Conservation (phyloP, 2,797 vertebrate species). For the Lepilemur septentrionalis region DNA sequence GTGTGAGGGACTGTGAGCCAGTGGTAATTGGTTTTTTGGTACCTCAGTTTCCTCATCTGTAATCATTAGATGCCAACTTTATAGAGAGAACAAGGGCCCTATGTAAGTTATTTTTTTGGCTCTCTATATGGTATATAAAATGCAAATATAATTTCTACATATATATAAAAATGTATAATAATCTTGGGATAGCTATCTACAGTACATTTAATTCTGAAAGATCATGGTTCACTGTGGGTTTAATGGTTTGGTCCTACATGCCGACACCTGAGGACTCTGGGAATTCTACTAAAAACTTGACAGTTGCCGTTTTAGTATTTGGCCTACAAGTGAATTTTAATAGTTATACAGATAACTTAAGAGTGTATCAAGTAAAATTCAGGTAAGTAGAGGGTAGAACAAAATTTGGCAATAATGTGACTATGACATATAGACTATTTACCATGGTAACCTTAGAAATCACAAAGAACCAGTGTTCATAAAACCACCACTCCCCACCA, state of each 20-base stretch:
- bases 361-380: background rate
- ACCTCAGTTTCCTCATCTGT: background rate
- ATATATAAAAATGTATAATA: conserved; percentile 1
- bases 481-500: background rate
- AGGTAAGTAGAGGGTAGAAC: background rate
- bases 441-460: background rate
- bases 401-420: conserved; percentile 16
- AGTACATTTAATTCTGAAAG: conserved; percentile 36
- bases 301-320: background rate
- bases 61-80: background rate
- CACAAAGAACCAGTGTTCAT: background rate
- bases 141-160: background rate
- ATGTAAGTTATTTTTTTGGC: background rate
- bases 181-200: background rate
- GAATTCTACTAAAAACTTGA: conserved; percentile 32
- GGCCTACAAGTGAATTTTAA: background rate
- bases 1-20: background rate
- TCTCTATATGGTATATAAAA: background rate
- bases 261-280: background rate
- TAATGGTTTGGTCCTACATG: background rate
- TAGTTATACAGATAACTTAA: background rate
- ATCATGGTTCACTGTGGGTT: background rate
- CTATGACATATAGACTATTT: background rate
- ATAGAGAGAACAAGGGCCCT: background rate
- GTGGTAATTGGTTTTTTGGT: background rate